phyloP scores from a whole-genome alignment of 2,113 vertebrate species.

The Corvus moneduloides region DNA sequence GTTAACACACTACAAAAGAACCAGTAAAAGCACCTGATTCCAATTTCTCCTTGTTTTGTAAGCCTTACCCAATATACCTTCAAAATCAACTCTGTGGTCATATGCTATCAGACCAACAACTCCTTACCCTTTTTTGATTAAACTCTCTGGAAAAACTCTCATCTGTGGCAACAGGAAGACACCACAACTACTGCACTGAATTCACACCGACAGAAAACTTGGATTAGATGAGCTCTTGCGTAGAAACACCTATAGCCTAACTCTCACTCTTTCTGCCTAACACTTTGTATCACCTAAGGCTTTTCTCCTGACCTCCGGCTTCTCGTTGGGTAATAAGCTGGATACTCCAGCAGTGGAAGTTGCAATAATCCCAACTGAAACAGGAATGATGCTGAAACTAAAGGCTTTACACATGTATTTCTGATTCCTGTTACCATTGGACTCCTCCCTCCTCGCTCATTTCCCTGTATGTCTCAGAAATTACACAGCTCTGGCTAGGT shows the following conservation, averaged over 20 bases:
- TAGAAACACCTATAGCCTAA: background rate
- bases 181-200: background rate
- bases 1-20: background rate
- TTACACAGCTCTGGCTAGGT: background rate
- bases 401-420: background rate
- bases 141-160: background rate
- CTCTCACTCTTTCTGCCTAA: background rate
- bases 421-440: background rate
- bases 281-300: background rate
- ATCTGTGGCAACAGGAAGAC: background rate
- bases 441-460: background rate
- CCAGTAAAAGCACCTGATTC: background rate
- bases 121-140: background rate
- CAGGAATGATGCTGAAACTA: background rate
- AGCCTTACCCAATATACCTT: background rate
- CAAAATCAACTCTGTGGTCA: background rate
- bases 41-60: background rate
- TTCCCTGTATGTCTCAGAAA: background rate
- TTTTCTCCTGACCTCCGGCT: background rate
- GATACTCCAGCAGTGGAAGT: background rate
- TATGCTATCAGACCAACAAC: background rate
- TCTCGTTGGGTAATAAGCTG: background rate
- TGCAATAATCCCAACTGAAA: background rate
- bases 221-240: background rate
- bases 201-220: background rate